A percentile compares a stretch with the other conserved stretches of the same genome.
Conservation (phyloP, 2,888 invertebrate genomes). For the Melikaiella ostensackeni region DNA sequence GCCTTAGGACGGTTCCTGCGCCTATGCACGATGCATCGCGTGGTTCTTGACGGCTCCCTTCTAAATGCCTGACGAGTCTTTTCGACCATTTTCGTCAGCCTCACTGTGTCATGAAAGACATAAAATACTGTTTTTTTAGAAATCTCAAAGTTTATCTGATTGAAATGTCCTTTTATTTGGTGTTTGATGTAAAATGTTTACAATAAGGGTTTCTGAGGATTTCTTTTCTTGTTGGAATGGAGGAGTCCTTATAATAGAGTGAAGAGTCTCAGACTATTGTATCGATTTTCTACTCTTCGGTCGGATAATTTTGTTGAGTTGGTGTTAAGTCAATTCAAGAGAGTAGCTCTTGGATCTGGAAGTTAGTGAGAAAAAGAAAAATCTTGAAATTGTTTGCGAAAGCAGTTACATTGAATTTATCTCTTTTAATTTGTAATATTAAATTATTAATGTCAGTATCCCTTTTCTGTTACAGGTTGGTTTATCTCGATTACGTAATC, state of each 20-base stretch:
- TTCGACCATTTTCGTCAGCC: neutral
- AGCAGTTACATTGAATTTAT: neutral
- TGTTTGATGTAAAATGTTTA: neutral
- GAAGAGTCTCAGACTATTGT: neutral
- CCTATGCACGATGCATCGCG: conserved; percentile 34
- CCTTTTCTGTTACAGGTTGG: conserved; percentile 28
- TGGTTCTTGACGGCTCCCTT: conserved; percentile 42
- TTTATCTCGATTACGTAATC: conserved; percentile 14
- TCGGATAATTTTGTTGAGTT: neutral
- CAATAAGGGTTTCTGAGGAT: neutral
- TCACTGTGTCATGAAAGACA: neutral
- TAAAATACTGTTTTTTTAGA: neutral
- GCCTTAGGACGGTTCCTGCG: conserved; percentile 29
- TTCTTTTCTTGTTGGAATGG: neutral
- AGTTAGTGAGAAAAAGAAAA: neutral
- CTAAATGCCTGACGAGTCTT: neutral
- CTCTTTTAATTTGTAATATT: neutral
- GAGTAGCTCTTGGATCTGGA: neutral
- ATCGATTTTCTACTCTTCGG: neutral
- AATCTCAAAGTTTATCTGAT: neutral
- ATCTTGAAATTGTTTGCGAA: neutral
- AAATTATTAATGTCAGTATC: neutral
- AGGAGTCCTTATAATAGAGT: neutral
- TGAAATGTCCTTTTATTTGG: conserved; percentile 1
- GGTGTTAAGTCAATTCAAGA: neutral